These are phyloP conservation scores for Meloidogyne floridensis DNA, from an alignment of 1,140 invertebrate genomes.

Conservation along the genomic window DNA sequence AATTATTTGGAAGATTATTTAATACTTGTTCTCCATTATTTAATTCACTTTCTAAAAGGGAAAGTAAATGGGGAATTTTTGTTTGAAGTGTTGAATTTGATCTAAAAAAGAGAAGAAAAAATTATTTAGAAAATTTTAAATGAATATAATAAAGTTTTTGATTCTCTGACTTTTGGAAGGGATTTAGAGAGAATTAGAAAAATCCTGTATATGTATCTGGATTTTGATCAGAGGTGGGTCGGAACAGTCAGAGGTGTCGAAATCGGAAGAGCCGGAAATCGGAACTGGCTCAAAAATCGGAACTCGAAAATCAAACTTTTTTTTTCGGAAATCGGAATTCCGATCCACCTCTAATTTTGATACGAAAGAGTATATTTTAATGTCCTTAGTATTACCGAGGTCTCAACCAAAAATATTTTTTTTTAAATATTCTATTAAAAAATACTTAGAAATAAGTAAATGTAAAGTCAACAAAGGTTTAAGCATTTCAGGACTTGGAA, in stretches of 20 bases:
- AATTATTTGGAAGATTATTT: slow-evolving; percentile 16
- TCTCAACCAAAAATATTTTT: background rate
- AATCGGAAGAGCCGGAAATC: no score
- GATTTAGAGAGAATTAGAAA: no score
- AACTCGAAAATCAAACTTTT: no score
- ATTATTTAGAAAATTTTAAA: background rate
- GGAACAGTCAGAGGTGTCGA: no score
- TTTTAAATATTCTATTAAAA: background rate
- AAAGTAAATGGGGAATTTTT: background rate
- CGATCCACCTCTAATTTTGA: no score
- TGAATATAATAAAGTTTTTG: background rate
- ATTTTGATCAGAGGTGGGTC: no score
- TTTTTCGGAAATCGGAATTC: no score
- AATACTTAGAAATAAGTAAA: slow-evolving; percentile 21
- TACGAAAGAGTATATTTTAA: no score
- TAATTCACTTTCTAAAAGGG: slow-evolving; percentile 16
- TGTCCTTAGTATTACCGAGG: no score
- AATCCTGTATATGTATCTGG: no score
- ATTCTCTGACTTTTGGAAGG: no score
- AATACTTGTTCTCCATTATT: background rate
- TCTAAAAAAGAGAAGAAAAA: slow-evolving; percentile 4
- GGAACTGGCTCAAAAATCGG: no score
- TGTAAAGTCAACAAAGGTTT: slow-evolving; percentile 15
- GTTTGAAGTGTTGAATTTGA: slow-evolving; percentile 14
- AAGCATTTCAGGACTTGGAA: slow-evolving; percentile 23